phyloP scores from a whole-genome alignment of 2,797 vertebrate genomes.

The Poeciliopsis turneri region DNA sequence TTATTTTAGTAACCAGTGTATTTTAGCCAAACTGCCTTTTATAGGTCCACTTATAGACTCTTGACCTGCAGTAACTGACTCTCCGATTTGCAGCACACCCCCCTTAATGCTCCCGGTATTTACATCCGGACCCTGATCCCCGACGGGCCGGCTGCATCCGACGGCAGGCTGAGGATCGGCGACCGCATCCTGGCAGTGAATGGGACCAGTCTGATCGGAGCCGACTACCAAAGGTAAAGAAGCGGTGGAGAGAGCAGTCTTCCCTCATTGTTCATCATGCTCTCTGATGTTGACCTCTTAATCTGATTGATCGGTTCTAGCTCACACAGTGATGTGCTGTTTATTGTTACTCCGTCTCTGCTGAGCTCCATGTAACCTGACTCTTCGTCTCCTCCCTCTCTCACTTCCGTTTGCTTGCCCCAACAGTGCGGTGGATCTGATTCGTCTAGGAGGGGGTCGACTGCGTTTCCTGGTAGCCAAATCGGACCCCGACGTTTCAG shows the following conservation, averaged over 20 bases:
- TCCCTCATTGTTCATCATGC: slow-evolving; percentile 22
- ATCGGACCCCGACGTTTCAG: slow-evolving; percentile 89
- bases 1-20: background rate
- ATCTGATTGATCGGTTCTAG: slow-evolving; percentile 45
- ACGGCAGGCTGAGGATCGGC: slow-evolving; percentile 89
- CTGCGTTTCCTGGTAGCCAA: slow-evolving; percentile 95
- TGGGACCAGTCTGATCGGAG: slow-evolving; percentile 90
- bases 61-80: background rate
- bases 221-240: slow-evolving; percentile 92
- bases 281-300: slow-evolving; percentile 31
- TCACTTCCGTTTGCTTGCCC: slow-evolving; percentile 14
- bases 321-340: slow-evolving; percentile 34
- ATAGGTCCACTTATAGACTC: background rate
- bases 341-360: slow-evolving; percentile 48
- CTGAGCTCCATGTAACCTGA: slow-evolving; percentile 67
- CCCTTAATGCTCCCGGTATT: slow-evolving; percentile 90
- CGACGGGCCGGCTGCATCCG: slow-evolving; percentile 87
- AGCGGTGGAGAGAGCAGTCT: slow-evolving; percentile 7
- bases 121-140: slow-evolving; percentile 96
- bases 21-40: background rate
- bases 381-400: slow-evolving; percentile 11
- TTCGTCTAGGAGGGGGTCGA: slow-evolving; percentile 90
- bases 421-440: slow-evolving; percentile 92
- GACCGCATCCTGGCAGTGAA: slow-evolving; percentile 97
- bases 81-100: slow-evolving; percentile 86